These are phyloP conservation scores for Notarius lentiginosus DNA, from an alignment of 2,113 vertebrate species.

Conservation along the genomic window DNA sequence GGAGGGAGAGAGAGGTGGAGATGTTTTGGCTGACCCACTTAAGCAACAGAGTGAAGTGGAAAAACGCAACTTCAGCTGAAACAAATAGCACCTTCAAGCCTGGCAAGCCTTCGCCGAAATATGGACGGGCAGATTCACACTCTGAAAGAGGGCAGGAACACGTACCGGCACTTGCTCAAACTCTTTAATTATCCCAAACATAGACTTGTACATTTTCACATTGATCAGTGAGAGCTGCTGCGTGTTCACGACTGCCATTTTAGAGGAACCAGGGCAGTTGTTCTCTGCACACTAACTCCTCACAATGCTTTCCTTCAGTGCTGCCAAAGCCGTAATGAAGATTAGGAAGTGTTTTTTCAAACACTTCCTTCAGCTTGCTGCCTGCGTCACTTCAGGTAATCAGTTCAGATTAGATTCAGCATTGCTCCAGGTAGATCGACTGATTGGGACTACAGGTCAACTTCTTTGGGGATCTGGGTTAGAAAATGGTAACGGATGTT, in stretches of 20 bases:
- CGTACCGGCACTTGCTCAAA: background rate
- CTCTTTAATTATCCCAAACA: constrained; percentile 24
- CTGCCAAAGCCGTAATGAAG: constrained; percentile 37
- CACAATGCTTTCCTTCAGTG: background rate
- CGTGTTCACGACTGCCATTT: constrained; percentile 13
- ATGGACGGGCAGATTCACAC: constrained; percentile 16
- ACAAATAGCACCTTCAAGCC: constrained; percentile 47
- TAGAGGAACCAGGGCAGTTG: background rate
- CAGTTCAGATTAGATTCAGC: constrained; percentile 31
- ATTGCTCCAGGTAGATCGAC: background rate
- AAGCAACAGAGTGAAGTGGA: constrained; percentile 41
- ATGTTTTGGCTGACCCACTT: constrained; percentile 57
- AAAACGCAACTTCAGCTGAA: constrained; percentile 57
- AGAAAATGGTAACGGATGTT: constrained; percentile 17
- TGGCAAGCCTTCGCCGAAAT: constrained; percentile 43
- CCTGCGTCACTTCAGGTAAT: constrained; percentile 30
- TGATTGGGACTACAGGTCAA: constrained; percentile 23
- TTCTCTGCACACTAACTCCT: background rate
- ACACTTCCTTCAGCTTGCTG: constrained; percentile 14
- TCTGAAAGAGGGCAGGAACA: background rate
- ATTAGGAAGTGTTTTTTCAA: constrained; percentile 29
- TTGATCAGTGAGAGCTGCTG: background rate
- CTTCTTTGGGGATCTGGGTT: background rate
- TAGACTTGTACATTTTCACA: background rate
- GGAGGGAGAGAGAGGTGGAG: background rate